Base-by-base conservation (phyloP, 2,888 invertebrate genomes). In the Nesidiocoris tenuis region DNA sequence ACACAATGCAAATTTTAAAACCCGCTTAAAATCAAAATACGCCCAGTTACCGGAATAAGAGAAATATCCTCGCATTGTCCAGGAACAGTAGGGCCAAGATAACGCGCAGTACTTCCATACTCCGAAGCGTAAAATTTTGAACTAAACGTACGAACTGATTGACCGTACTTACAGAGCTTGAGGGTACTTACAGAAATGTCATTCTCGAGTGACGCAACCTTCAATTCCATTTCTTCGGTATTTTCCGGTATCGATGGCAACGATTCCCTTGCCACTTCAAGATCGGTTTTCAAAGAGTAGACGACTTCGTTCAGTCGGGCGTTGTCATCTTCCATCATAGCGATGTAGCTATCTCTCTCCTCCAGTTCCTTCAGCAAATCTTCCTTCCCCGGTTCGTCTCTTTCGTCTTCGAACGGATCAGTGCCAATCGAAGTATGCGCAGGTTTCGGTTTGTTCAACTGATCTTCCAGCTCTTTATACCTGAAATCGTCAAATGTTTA, bases 141-240 rank as follows among this genome's bases (percentile, higher is more conserved):
- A n/a, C n/a, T n/a, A n/a, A n/a, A n/a, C n/a, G n/a, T n/a, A n/a
- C n/a, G n/a, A n/a, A n/a, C n/a, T n/a, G n/a, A n/a, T n/a, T n/a
- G n/a, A n/a, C n/a, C n/a, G n/a, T n/a, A n/a, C n/a, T n/a, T n/a
- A n/a, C n/a, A n/a, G n/a, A n/a, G n/a, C n/a, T n/a, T n/a, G n/a
- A n/a, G n/a, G n/a, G n/a, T n/a, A 39, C 39, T 39, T 39, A 39
- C 39, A 39, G 39, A 39, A 39, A 39, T 12, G 39, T 39, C 39
- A 39, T 39, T 39, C 61, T 79, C 79, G 1, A 79, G 24, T 12
- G 74, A 76, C 59, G 71, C 59, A 24, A 71, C 54, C 61, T 61
- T 71, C 71, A 71, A 39, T 16, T 82, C 80, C 3, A 83, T 78
- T 77, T 82, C 70, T 82, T 81, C 0, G 19, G 55, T 64, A 17